Evolutionary conservation across 92 coral and sea anemone species (phyloP), one percentile per base, ranked within the genome.

Genomic region (Ricordea florida): DNA sequence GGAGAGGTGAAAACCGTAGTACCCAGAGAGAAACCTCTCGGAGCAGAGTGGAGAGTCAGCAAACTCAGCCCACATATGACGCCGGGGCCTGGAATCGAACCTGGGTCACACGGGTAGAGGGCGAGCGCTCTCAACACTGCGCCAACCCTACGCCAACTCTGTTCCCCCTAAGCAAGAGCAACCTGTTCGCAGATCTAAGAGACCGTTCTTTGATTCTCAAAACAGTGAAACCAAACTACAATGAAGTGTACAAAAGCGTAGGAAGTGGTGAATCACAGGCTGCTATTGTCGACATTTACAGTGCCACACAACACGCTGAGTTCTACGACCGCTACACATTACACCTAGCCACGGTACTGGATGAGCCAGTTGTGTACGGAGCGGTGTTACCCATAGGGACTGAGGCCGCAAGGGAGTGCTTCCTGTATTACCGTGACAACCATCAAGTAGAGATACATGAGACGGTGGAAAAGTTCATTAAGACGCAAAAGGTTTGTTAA

Each of bases 281-380:
- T 24, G 98, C 97, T 1, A 62, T 94, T 31, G 89, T 94, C 38
- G 98, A 94, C 49, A 46, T 89, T 3, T 92, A 88, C 86, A 73
- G 85, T 28, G 79, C 89, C 2, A 82, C 94, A 13, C 76, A 84
- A 37, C 92, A 92, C 36, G 72, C 65, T 3, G 51, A 59, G 9
- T 74, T 70, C 45, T 88, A 85, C 57, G 50, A 74, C 49, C 66
- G 57, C 26, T 86, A 94, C 74, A 76, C 59, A 29, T 61, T 94
- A 14, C 48, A 84, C 51, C 84, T 82, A 26, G 89, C 85, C 18
- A 83, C 91, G 15, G 82, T 85, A 24, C 79, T 92, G 38, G 84
- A 80, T 16, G 77, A 87, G 32, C 74, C 85, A 10, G 82, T 87
- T 10, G 79, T 49, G 4, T 79, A 88, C 17, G 98, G 98, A 27